Conservation (phyloP, 2,113 vertebrate genomes). For the Aegotheles bennettii region DNA sequence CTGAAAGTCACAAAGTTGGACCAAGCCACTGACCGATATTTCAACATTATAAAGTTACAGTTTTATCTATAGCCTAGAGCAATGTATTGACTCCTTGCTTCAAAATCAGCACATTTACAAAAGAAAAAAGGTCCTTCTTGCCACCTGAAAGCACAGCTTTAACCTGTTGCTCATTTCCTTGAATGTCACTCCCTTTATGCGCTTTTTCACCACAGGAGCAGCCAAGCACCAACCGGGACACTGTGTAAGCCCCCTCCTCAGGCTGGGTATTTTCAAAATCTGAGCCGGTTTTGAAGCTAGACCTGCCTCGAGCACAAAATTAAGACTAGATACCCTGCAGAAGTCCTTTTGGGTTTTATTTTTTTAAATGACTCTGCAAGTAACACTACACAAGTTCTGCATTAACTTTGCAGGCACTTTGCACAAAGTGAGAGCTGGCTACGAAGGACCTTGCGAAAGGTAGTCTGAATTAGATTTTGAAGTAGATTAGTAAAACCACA, state of each 20-base stretch:
- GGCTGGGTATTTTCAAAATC: neutral
- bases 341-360: neutral
- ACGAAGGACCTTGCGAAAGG: accelerated
- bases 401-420: neutral
- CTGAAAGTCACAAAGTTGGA: neutral
- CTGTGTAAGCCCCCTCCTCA: neutral
- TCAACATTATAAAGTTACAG: neutral
- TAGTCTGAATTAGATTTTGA: neutral
- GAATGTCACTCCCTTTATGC: neutral
- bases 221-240: accelerated
- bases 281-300: neutral
- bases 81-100: neutral
- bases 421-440: neutral
- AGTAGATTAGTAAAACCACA: neutral
- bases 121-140: neutral
- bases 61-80: neutral
- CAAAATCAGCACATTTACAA: neutral
- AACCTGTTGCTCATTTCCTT: neutral
- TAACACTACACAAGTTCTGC: neutral
- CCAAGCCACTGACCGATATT: neutral
- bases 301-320: neutral
- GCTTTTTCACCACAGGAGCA: neutral
- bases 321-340: neutral
- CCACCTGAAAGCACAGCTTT: neutral
- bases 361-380: accelerated